Conservation (phyloP, 2,113 vertebrate genomes). For the Gallinago paraguaiae region DNA sequence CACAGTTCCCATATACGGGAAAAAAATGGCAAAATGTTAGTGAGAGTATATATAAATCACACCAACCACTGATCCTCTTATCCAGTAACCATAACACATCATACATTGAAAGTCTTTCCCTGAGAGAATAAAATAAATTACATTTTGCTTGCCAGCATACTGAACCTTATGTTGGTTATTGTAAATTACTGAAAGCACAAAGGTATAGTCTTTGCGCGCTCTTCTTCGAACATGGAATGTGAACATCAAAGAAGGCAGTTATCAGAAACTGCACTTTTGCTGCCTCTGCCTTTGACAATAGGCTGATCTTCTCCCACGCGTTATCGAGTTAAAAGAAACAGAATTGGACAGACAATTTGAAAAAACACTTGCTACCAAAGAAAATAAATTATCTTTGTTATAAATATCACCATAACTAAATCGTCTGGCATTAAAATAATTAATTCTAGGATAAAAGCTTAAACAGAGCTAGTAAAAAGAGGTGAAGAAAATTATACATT, state of each 20-base stretch:
- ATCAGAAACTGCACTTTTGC: background rate
- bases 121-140: constrained; percentile 16
- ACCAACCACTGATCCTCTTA: constrained; percentile 55
- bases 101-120: background rate
- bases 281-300: background rate
- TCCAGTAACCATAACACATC: constrained; percentile 64
- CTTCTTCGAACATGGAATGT: background rate
- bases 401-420: background rate
- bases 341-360: background rate
- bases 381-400: background rate
- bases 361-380: background rate
- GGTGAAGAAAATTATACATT: rapidly evolving
- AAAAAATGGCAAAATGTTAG: background rate
- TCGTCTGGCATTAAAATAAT: background rate
- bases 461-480: background rate
- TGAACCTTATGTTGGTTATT: constrained; percentile 12
- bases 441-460: background rate
- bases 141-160: constrained; percentile 18
- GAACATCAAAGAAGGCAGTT: constrained; percentile 11
- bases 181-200: constrained; percentile 21
- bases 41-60: constrained; percentile 50
- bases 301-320: background rate
- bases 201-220: background rate
- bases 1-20: constrained; percentile 43
- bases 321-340: background rate